Percentiles rank a stretch among this genome's conserved stretches.
Conservation (phyloP, 1,140 invertebrate genomes). For the Hesperophylax magnus region DNA sequence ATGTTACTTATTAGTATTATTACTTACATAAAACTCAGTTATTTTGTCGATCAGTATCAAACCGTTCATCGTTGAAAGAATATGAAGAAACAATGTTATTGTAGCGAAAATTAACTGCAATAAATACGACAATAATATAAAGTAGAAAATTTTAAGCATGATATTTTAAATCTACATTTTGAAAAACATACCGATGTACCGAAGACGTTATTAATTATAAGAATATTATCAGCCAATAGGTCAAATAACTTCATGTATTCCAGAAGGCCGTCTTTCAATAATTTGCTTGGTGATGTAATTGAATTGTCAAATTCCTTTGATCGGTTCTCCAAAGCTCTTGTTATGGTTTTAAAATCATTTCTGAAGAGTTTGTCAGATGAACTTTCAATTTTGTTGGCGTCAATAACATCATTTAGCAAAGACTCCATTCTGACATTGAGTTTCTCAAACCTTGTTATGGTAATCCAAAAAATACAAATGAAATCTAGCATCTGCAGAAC, state of each 20-base stretch:
- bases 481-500: constrained; percentile 27
- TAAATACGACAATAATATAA: background rate
- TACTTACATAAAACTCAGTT: constrained; percentile 33
- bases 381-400: background rate
- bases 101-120: constrained; percentile 38
- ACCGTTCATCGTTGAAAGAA: constrained; percentile 29
- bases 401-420: background rate
- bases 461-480: constrained; percentile 12
- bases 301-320: too few relatives aligned
- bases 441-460: background rate
- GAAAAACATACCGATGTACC: constrained; percentile 42
- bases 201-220: constrained; percentile 47
- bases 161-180: too few relatives aligned
- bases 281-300: background rate
- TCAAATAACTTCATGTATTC: constrained; percentile 48
- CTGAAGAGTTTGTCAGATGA: background rate
- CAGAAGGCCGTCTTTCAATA: constrained; percentile 31
- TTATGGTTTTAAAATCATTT: constrained; percentile 11
- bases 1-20: background rate
- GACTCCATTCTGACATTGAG: background rate
- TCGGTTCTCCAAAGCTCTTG: background rate
- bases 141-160: too few relatives aligned
- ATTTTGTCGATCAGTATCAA: constrained; percentile 35
- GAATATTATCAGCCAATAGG: constrained; percentile 51
- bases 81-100: constrained; percentile 41